phyloP scores from a whole-genome alignment of 2,888 invertebrate genomes.

The Drosophila paramelanica region DNA sequence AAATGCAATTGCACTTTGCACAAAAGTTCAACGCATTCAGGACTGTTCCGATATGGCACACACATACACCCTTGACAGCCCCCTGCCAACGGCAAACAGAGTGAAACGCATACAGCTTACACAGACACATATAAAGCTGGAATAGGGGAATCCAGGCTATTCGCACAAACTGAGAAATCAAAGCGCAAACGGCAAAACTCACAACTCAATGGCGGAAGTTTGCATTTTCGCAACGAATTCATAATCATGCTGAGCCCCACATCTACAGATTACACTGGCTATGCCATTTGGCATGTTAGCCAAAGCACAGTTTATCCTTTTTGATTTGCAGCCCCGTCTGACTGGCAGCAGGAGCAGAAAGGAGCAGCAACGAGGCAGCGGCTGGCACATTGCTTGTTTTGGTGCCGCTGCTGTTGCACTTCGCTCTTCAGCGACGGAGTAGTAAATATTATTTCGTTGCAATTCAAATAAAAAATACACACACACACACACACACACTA shows the following conservation, averaged over 20 bases:
- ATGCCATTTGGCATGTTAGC: conserved; percentile 52
- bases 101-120: background rate
- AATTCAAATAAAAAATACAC: conserved; percentile 63
- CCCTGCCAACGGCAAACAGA: background rate
- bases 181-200: conserved; percentile 75
- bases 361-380: background rate
- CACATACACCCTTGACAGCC: background rate
- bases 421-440: conserved; percentile 52
- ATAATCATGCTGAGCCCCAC: conserved; percentile 72
- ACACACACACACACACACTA: conserved; percentile 17
- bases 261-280: conserved; percentile 8
- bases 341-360: conserved; percentile 31
- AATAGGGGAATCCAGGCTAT: conserved; percentile 31
- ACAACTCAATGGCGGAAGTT: conserved; percentile 82
- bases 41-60: conserved; percentile 29
- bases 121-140: background rate
- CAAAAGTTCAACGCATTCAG: conserved; percentile 82
- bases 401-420: conserved; percentile 45
- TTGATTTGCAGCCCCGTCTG: conserved; percentile 69
- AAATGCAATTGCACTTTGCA: conserved; percentile 82
- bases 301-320: conserved; percentile 78
- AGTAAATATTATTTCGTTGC: conserved; percentile 77
- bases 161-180: conserved; percentile 65
- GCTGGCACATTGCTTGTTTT: conserved; percentile 55
- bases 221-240: conserved; percentile 79